Evolutionary conservation across 2,888 invertebrate species (phyloP), one percentile per base, ranked within the genome.

Genomic region (Hybos culiciformis): DNA sequence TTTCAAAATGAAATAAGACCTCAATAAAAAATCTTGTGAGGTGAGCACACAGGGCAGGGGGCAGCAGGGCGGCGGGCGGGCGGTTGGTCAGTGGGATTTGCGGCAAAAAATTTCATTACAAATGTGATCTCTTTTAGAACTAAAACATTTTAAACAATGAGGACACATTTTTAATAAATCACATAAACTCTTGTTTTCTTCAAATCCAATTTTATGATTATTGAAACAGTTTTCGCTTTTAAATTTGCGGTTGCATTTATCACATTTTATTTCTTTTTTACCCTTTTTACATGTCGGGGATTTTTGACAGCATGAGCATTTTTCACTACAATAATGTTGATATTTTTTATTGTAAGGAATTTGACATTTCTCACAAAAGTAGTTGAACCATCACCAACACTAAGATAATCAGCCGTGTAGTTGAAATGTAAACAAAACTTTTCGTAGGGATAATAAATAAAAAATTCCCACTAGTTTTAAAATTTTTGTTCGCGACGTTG

Each of bases 281-380:
- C 7, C 24, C 7, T 24, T 24, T 24, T 24, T 24, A 11, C 24
- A 24, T 8, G 24, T 11, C 7, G 24, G 24, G 7, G 24, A 24
- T 24, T 24, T 7, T 11, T 24, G 24, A 24, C 24, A 24, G 11
- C 24, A 24, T 24, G 7, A 8, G 11, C 24, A 24, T 7, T 11
- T 7, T 24, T 11, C 24, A 8, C 24, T 11, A 41, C 47, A 49
- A 15, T 33, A 26, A 42, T 48, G 50, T 43, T 15, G 18, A 40
- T 37, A 15, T 19, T 48, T 50, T 6, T 39, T 8, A 15, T 53
- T 32, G 39, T 46, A 54, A 2, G 51, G 48, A 11, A 44, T 40
- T 34, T 52, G 46, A 42, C 54, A 54, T 20, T 32, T 21, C 38
- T 52, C 51, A 41, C 55, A 56, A 39, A 44, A 54, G 45, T 55